Evolutionary conservation across 1,140 invertebrate species (phyloP).

Genomic region (Ips nitidus): DNA sequence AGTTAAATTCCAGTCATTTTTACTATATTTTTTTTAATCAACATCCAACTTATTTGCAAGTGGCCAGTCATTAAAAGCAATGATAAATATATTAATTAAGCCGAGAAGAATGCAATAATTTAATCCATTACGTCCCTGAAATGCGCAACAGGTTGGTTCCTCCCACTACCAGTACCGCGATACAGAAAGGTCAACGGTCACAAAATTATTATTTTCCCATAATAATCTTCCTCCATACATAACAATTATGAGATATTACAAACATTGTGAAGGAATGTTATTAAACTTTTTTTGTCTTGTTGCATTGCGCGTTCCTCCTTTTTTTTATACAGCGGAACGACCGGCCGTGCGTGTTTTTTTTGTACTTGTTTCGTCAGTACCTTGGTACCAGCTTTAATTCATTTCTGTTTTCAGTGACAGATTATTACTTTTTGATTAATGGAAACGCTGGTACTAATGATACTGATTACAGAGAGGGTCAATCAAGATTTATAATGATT

Average conservation of each 20-base stretch:
- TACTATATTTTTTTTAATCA: too few relatives aligned
- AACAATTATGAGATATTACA: constrained; percentile 46
- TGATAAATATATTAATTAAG: too few relatives aligned
- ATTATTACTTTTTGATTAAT: constrained; percentile 23
- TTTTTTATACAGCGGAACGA: constrained; percentile 15
- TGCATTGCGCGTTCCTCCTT: constrained; percentile 14
- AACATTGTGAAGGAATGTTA: constrained; percentile 43
- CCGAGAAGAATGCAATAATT: too few relatives aligned
- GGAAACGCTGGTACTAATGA: constrained; percentile 11
- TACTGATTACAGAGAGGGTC: constrained; percentile 2
- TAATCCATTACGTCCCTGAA: constrained; percentile 22
- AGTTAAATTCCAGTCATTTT: too few relatives aligned
- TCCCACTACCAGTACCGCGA: constrained; percentile 43
- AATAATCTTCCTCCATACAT: constrained; percentile 43
- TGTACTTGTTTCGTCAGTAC: constrained; percentile 7
- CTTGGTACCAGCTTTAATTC: constrained; percentile 9
- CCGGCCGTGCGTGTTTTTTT: background rate
- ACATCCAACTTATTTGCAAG: too few relatives aligned
- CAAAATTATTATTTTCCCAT: constrained; percentile 49
- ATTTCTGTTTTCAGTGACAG: constrained; percentile 9
- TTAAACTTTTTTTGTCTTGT: constrained; percentile 36
- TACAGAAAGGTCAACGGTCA: constrained; percentile 45
- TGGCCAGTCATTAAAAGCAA: too few relatives aligned
- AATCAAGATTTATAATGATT: constrained; percentile 17
- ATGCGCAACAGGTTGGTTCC: constrained; percentile 42